Percentiles rank a stretch among this genome's conserved stretches.
phyloP scores from a whole-genome alignment of 2,888 invertebrate species.

The Dexiosoma caninum region DNA sequence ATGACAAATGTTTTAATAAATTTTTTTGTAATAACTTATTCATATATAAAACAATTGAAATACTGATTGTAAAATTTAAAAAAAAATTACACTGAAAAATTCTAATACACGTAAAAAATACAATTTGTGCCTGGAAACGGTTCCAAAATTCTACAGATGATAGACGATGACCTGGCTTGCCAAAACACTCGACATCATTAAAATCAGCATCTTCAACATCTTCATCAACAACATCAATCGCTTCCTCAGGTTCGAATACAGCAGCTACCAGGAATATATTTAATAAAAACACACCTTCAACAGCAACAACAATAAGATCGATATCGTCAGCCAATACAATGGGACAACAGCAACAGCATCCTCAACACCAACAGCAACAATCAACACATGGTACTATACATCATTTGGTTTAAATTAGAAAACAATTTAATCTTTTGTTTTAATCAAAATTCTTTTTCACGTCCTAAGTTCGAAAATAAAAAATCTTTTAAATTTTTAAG shows the following conservation, averaged over 20 bases:
- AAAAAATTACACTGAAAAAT: not conserved
- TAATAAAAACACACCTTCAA: conserved; percentile 68
- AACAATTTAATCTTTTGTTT: not conserved
- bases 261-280: conserved; percentile 69
- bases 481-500: not conserved
- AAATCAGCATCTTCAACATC: conserved; percentile 69
- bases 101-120: not conserved
- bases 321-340: conserved; percentile 57
- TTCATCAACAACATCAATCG: conserved; percentile 72
- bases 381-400: conserved; percentile 55
- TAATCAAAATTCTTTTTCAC: not conserved
- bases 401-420: conserved; percentile 60
- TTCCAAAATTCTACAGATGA: conserved; percentile 69
- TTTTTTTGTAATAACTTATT: not conserved
- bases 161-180: conserved; percentile 78
- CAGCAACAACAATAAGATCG: conserved; percentile 67
- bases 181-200: conserved; percentile 57
- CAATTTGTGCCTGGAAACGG: not conserved
- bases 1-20: conserved; percentile 32
- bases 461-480: not conserved
- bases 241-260: conserved; percentile 72
- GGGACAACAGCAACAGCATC: conserved; percentile 39
- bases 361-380: conserved; percentile 43
- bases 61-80: conserved; percentile 20
- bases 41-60: conserved; percentile 3